Evolutionary conservation across 2,888 invertebrate species (phyloP).

Genomic region (Lasioglossum zephyrum): DNA sequence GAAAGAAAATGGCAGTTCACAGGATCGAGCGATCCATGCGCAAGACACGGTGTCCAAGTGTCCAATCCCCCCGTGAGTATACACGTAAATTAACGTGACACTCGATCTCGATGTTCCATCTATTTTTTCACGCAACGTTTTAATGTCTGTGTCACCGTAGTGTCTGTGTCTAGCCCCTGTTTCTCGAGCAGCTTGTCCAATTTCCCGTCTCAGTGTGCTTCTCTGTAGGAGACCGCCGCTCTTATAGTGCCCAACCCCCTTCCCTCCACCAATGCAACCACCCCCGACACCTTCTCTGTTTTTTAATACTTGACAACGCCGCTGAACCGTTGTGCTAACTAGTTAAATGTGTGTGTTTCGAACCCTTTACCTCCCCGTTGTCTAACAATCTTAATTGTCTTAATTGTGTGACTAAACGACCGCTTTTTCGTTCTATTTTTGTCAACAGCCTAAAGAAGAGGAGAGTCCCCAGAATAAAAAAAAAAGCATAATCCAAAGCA

Average conservation of each 20-base stretch:
- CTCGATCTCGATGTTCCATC: slow-evolving; percentile 59
- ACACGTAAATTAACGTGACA: slow-evolving; percentile 56
- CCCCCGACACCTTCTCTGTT: neutral
- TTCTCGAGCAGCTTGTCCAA: slow-evolving; percentile 38
- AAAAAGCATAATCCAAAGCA: slow-evolving; percentile 62
- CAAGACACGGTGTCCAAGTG: slow-evolving; percentile 67
- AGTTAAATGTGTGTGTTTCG: slow-evolving; percentile 4
- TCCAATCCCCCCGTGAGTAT: slow-evolving; percentile 70
- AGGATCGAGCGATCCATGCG: slow-evolving; percentile 55
- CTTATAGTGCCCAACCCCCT: slow-evolving; percentile 18
- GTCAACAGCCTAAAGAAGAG: slow-evolving; percentile 88
- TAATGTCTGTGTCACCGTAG: slow-evolving; percentile 60
- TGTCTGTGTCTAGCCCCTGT: slow-evolving; percentile 38
- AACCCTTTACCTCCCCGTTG: neutral
- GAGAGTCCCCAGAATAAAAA: slow-evolving; percentile 81
- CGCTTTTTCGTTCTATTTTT: slow-evolving; percentile 83
- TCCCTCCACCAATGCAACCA: neutral
- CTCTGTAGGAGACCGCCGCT: slow-evolving; percentile 41
- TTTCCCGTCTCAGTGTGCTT: slow-evolving; percentile 60
- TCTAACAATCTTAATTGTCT: neutral
- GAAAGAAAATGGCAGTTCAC: slow-evolving; percentile 24
- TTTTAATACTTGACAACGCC: neutral
- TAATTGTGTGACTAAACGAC: slow-evolving; percentile 74
- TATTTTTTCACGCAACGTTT: slow-evolving; percentile 28
- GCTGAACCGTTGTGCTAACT: neutral